Evolutionary conservation across 2,888 invertebrate species (phyloP), one percentile per base, ranked within the genome.

Genomic region (Papilio demoleus): DNA sequence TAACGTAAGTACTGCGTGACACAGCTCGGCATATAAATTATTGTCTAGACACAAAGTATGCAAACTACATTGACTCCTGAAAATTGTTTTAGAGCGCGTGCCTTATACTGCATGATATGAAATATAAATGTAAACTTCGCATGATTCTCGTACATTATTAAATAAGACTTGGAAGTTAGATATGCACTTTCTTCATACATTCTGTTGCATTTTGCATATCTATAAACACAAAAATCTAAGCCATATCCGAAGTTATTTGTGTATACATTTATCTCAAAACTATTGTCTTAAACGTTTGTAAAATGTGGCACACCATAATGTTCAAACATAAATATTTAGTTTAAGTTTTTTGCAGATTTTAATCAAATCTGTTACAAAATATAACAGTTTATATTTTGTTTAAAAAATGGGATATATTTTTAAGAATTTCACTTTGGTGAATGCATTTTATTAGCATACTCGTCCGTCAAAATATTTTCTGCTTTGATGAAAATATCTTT

Each of bases 1-100:
- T 87, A 89, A 79, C 70, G 75, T 83, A 79, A 86, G 80, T 75
- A 77, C 73, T 76, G 71, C 72, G 76, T 84, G 81, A 86, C 81
- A 83, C 79, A 78, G 78, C 70, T 67, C 69, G 73, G 68, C 73
- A 74, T 77, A 76, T 82, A 78, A 80, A 65, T 70, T 71, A 66
- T 70, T 65, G 72, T 70, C 62, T 61, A 67, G 42, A 64, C 58
- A 68, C 79, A 76, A 68, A 64, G 68, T 68, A 64, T 47, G 47
- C 47, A 40, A 68, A 56, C 38, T 50, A 67, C 67, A 61, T 60
- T 77, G 74, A 73, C 73, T 79, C 75, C 76, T 74, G 66, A 70
- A 72, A 64, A 58, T 45, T 61, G 58, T 64, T 67, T 53, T 53
- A 19, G 17, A 50, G 38, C 12, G 34, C 19, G 24, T 50, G 14